Base-by-base conservation (phyloP, 2,113 vertebrate species). In the Silurus asotus region DNA sequence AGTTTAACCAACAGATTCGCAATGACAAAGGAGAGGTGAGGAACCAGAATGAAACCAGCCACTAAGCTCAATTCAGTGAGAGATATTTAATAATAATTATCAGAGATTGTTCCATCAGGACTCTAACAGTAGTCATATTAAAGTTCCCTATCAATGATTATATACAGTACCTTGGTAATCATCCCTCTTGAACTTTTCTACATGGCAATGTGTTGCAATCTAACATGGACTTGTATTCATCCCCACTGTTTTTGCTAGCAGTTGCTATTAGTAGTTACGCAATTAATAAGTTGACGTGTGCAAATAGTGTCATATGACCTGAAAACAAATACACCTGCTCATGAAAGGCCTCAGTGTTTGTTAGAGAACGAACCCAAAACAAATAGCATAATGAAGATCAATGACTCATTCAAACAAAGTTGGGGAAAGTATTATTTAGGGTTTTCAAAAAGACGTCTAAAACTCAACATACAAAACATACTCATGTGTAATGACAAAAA, bases 1-100 rank as follows among this genome's bases (percentile, higher is more conserved):
- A 98, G 37, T 99, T 99, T 94, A 99, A 99, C 90, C 94, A 93
- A 3, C 96, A 96, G n/a, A 99, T 99, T 92, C 96, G 97, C 51
- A 99, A 99, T 0, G 97, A 99, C 93, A 95, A 98, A 87, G 98
- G 98, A 90, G 97, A 99, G 97, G 98, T 99, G 85, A 62, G 56
- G 14, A 37, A 14, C 3, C 51, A 2, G 14, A 77, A n/a, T 10
- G 11, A 78, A 11, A 20, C 8, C 19, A 15, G 2, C 17, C 19
- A 55, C 14, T 15, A 15, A 69, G 48, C 23, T 0, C 14, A 20
- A 14, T 19, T 53, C 81, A 28, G 13, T 25, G 20, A 25, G 17
- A 53, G 13, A 53, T 53, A 51, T 2, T 74, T 75, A 75, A n/a
- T 13, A 20, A 20, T 51, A 53, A 51, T 53, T 1, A 72, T 72